Percentiles rank a stretch among this genome's conserved stretches.
Evolutionary conservation across 2,113 vertebrate species (phyloP).

Genomic region (Artemisiospiza belli): DNA sequence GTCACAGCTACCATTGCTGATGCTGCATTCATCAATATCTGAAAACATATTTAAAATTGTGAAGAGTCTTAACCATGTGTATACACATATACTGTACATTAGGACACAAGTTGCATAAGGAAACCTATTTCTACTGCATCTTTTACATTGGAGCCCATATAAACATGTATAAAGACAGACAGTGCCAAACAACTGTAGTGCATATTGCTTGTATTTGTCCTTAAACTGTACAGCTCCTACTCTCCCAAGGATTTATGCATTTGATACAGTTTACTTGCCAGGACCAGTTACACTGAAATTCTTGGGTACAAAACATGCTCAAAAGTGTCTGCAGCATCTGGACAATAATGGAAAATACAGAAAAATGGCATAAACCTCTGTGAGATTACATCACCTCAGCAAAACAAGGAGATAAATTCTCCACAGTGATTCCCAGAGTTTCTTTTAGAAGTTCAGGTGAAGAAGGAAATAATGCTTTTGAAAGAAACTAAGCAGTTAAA

Average conservation of each 20-base stretch:
- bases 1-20: slow-evolving; percentile 89
- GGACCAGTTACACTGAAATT: background rate
- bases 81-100: background rate
- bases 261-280: background rate
- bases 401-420: background rate
- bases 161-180: background rate
- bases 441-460: background rate
- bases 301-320: background rate
- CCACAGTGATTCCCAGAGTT: background rate
- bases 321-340: background rate
- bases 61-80: background rate
- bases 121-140: background rate
- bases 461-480: background rate
- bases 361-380: background rate
- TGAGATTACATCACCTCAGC: background rate
- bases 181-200: background rate
- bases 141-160: background rate
- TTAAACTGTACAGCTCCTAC: background rate
- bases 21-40: slow-evolving; percentile 94
- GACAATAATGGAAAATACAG: background rate
- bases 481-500: background rate
- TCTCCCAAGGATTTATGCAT: background rate
- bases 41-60: slow-evolving; percentile 10
- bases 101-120: background rate
- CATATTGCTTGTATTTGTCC: background rate